Conservation (phyloP, 2,888 invertebrate genomes). For the Callyntrura guangdongensis region DNA sequence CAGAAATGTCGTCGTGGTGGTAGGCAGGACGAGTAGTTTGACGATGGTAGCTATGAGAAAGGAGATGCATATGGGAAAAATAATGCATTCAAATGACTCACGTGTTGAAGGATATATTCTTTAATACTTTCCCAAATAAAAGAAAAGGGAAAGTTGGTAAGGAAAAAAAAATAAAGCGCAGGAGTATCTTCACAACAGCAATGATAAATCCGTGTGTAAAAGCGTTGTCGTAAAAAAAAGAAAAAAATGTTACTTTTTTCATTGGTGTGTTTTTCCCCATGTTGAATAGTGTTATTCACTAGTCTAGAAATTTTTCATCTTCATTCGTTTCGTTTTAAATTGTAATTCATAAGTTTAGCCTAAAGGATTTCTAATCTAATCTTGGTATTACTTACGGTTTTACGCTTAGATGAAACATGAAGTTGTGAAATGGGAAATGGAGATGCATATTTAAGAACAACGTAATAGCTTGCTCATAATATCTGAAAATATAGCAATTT, state of each 20-base stretch:
- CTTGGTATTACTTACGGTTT: not conserved
- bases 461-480: not conserved
- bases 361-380: constrained; percentile 25
- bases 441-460: not conserved
- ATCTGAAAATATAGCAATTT: not conserved
- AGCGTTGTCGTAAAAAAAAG: not conserved
- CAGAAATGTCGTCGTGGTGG: not conserved
- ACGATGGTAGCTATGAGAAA: constrained; percentile 3
- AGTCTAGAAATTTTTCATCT: not conserved
- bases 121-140: not conserved
- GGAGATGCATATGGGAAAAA: constrained; percentile 63
- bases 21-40: not conserved
- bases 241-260: constrained; percentile 6
- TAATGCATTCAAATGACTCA: constrained; percentile 59
- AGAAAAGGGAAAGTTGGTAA: constrained; percentile 1
- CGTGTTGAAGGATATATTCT: constrained; percentile 49
- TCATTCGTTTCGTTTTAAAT: constrained; percentile 49
- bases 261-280: not conserved
- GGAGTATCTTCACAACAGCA: not conserved
- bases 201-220: constrained; percentile 12
- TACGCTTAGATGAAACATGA: not conserved
- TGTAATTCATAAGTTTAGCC: constrained; percentile 51
- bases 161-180: not conserved
- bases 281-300: not conserved
- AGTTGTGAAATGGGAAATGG: no score